Conservation (phyloP, 2,113 vertebrate species). For the Notarius quadriscutis region DNA sequence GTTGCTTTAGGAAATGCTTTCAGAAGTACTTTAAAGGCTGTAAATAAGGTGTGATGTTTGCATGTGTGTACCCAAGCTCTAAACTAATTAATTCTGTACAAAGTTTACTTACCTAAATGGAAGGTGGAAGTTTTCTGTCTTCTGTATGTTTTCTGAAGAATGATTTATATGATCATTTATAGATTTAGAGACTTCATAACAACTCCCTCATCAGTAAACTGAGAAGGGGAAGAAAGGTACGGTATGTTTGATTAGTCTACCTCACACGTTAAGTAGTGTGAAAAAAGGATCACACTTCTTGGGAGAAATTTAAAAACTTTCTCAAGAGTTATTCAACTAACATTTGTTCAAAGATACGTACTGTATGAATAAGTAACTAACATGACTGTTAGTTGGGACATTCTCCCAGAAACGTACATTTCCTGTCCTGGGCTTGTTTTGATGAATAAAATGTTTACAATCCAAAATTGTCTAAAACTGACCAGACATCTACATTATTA, state of each 20-base stretch:
- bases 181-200: not conserved
- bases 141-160: not conserved
- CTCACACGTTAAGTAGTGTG: not conserved
- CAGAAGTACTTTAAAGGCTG: not conserved
- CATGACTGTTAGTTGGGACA: not conserved
- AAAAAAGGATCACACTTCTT: not conserved
- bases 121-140: not conserved
- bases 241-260: not conserved
- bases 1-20: slow-evolving; percentile 5
- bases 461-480: too few relatives aligned
- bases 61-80: not conserved
- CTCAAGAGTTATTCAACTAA: not conserved
- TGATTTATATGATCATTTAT: not conserved
- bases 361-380: not conserved
- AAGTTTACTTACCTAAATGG: not conserved
- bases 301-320: not conserved
- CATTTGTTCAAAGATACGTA: not conserved
- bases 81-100: not conserved
- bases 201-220: not conserved
- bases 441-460: too few relatives aligned
- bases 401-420: too few relatives aligned
- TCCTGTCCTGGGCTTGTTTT: too few relatives aligned
- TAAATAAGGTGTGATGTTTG: not conserved
- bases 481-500: too few relatives aligned
- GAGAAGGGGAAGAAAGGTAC: not conserved